Conservation (phyloP, 2,797 vertebrate genomes). For the Pachyuromys duprasi region DNA sequence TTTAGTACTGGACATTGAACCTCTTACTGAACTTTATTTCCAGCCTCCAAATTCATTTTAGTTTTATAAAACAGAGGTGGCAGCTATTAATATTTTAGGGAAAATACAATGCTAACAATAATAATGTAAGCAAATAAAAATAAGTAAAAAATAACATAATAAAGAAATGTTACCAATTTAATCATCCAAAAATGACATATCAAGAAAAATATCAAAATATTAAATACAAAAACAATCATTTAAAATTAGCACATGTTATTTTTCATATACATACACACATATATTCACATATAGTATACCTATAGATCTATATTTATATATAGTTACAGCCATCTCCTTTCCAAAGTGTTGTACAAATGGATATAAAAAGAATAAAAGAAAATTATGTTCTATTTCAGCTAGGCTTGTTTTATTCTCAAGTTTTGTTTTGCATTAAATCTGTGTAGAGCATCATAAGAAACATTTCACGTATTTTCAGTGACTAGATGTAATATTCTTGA, state of each 20-base stretch:
- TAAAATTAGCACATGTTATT: background rate
- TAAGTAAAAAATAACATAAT: background rate
- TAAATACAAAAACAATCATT: background rate
- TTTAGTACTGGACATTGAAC: background rate
- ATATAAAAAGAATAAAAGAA: background rate
- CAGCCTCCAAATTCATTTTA: background rate
- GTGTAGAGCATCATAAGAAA: background rate
- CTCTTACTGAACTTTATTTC: background rate
- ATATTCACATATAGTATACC: no score
- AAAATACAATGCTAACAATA: background rate
- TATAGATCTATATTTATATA: background rate
- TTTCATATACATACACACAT: background rate
- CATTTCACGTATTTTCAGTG: background rate
- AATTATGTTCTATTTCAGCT: background rate
- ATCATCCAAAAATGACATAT: background rate
- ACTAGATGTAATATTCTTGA: background rate
- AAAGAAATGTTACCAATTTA: background rate
- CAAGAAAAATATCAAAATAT: background rate
- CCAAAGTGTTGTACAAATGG: background rate
- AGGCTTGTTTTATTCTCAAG: background rate
- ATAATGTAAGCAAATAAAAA: background rate
- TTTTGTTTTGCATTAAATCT: conserved; percentile 13
- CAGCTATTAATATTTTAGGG: background rate
- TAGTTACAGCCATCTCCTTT: background rate
- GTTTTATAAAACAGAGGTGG: background rate